Percentiles rank a stretch among this genome's conserved stretches.
Conservation (phyloP, 1,140 invertebrate species). For the Lordiphosa stackelbergi region DNA sequence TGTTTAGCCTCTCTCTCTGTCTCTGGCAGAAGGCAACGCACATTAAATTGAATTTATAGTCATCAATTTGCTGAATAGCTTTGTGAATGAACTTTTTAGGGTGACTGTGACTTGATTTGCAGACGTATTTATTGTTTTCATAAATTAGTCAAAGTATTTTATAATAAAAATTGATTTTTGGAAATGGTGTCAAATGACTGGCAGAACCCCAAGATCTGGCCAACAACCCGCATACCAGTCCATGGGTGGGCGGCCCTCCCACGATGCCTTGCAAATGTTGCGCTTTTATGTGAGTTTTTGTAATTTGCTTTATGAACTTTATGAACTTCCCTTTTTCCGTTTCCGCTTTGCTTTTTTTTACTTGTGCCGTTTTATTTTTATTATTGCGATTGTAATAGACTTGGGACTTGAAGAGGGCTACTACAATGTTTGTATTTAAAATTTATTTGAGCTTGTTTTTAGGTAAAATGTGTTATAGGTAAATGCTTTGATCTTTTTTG, state of each 20-base stretch:
- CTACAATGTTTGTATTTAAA: no score
- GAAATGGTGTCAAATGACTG: slow-evolving; percentile 48
- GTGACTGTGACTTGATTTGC: slow-evolving; percentile 59
- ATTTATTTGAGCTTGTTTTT: no score
- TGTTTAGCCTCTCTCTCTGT: slow-evolving; percentile 3
- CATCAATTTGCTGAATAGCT: slow-evolving; percentile 72
- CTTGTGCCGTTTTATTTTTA: not conserved
- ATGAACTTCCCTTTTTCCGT: slow-evolving; percentile 31
- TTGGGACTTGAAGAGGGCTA: no score
- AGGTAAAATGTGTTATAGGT: no score
- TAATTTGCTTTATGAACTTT: slow-evolving; percentile 71
- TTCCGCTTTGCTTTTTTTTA: no score
- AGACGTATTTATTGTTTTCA: slow-evolving; percentile 69
- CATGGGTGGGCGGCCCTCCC: not conserved
- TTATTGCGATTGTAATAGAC: slow-evolving; percentile 9
- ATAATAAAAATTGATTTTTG: slow-evolving; percentile 66
- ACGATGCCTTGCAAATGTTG: slow-evolving; percentile 20
- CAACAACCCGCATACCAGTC: not conserved
- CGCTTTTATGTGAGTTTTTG: slow-evolving; percentile 55
- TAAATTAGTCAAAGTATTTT: slow-evolving; percentile 73
- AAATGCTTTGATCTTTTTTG: no score
- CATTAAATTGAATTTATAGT: slow-evolving; percentile 75
- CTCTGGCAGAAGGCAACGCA: slow-evolving; percentile 59
- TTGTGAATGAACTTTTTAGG: slow-evolving; percentile 70
- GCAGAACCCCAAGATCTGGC: not conserved